Conservation (phyloP, 2,113 vertebrate genomes). For the Myrmecobius fasciatus region DNA sequence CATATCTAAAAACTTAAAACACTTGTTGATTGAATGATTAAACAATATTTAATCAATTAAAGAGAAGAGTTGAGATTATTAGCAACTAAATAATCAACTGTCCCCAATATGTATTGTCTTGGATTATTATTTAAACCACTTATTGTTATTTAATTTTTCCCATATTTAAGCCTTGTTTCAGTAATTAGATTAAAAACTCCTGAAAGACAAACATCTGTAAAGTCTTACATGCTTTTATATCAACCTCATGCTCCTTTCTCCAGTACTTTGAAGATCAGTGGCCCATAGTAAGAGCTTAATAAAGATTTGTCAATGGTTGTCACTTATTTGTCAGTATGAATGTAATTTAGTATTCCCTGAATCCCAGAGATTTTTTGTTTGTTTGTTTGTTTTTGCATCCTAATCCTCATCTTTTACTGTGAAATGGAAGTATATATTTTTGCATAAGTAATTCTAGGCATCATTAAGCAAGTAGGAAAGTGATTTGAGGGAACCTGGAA, state of each 20-base stretch:
- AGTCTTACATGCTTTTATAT: not conserved
- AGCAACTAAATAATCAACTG: not conserved
- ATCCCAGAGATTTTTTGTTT: not conserved
- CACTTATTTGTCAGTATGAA: not conserved
- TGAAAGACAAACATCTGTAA: not conserved
- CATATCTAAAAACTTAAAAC: not conserved
- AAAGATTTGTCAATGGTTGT: not conserved
- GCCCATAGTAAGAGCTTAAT: not conserved
- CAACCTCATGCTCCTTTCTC: not conserved
- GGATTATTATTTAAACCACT: not conserved
- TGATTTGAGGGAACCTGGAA: not conserved
- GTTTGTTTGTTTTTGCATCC: not conserved
- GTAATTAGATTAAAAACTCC: not conserved
- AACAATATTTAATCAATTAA: not conserved
- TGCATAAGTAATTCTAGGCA: not conserved
- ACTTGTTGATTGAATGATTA: not conserved
- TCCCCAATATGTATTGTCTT: not conserved
- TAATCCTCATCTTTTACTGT: not conserved
- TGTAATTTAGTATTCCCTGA: not conserved
- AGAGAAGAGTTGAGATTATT: not conserved
- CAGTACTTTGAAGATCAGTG: not conserved
- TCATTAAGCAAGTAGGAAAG: not conserved
- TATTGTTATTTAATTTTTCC: not conserved
- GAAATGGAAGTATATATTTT: not conserved
- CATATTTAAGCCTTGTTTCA: not conserved